Percentiles rank a stretch among this genome's conserved stretches.
Evolutionary conservation across 2,888 invertebrate genomes (phyloP).

Genomic region (Panorpa germanica): DNA sequence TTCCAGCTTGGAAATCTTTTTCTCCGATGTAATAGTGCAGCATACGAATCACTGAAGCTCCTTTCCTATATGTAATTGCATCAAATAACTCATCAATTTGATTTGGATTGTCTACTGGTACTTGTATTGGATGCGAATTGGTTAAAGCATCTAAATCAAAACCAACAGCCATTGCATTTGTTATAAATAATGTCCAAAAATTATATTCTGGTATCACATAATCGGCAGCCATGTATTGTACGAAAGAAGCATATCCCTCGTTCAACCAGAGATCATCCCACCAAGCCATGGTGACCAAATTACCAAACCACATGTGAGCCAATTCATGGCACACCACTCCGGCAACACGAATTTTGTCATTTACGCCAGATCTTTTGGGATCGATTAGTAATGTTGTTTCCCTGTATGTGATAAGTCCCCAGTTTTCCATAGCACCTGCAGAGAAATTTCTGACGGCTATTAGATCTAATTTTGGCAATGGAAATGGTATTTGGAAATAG

Average conservation of each 20-base stretch:
- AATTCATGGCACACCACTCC: constrained; percentile 82
- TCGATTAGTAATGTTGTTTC: constrained; percentile 85
- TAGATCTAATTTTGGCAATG: constrained; percentile 88
- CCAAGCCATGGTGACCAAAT: constrained; percentile 96
- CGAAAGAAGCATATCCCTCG: constrained; percentile 92
- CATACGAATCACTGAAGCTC: constrained; percentile 90
- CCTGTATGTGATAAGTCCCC: constrained; percentile 83
- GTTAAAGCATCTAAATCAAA: constrained; percentile 73
- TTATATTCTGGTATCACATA: constrained; percentile 88
- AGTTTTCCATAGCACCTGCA: constrained; percentile 96
- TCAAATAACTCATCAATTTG: constrained; percentile 98
- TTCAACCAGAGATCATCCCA: constrained; percentile 96
- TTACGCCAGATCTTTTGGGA: constrained; percentile 72
- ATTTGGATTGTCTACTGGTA: constrained; percentile 81
- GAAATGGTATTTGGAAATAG: constrained; percentile 89
- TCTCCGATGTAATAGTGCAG: constrained; percentile 86
- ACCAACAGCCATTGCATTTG: constrained; percentile 69
- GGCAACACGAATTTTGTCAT: constrained; percentile 69
- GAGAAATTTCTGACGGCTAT: constrained; percentile 93
- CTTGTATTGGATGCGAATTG: constrained; percentile 92
- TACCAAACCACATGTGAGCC: constrained; percentile 98
- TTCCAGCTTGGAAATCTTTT: constrained; percentile 78
- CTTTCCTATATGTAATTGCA: constrained; percentile 92
- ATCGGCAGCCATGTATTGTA: constrained; percentile 85
- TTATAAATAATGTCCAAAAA: constrained; percentile 93